Evolutionary conservation across 2,888 invertebrate species (phyloP).

Genomic region (Rhingia rostrata): DNA sequence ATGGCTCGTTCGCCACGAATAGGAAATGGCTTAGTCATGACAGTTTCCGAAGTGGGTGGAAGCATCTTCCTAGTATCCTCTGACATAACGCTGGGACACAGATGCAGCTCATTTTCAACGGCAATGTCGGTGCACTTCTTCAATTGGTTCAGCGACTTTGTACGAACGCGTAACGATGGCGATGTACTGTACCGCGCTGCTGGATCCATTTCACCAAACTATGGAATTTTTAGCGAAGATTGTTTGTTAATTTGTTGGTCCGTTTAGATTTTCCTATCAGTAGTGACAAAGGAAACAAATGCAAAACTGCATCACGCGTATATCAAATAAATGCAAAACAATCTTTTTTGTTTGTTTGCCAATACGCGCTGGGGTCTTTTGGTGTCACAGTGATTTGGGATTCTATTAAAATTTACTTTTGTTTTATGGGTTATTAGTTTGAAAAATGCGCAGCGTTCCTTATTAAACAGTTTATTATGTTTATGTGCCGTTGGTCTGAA

Average conservation of each 20-base stretch:
- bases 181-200: conserved; percentile 81
- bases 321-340: conserved; percentile 40
- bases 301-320: conserved; percentile 56
- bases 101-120: conserved; percentile 84
- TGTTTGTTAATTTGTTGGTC: conserved; percentile 8
- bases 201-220: conserved; percentile 78
- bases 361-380: conserved; percentile 7
- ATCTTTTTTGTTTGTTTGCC: conserved; percentile 3
- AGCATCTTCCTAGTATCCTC: conserved; percentile 84
- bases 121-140: conserved; percentile 81
- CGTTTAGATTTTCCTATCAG: conserved; percentile 24
- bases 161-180: conserved; percentile 82
- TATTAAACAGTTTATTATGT: conserved; percentile 25
- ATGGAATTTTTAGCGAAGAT: conserved; percentile 42
- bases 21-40: conserved; percentile 94
- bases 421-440: conserved; percentile 8
- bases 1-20: conserved; percentile 92
- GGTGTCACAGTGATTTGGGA: conserved; percentile 6
- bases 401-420: background rate
- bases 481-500: conserved; percentile 58
- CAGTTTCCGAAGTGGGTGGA: conserved; percentile 92
- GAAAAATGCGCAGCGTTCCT: conserved; percentile 32
- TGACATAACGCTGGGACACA: conserved; percentile 89
- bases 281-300: conserved; percentile 30
- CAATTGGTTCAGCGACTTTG: conserved; percentile 81